Percentiles rank a stretch among this genome's conserved stretches.
Evolutionary conservation across 2,888 invertebrate species (phyloP).

Genomic region (Graphium colonna): DNA sequence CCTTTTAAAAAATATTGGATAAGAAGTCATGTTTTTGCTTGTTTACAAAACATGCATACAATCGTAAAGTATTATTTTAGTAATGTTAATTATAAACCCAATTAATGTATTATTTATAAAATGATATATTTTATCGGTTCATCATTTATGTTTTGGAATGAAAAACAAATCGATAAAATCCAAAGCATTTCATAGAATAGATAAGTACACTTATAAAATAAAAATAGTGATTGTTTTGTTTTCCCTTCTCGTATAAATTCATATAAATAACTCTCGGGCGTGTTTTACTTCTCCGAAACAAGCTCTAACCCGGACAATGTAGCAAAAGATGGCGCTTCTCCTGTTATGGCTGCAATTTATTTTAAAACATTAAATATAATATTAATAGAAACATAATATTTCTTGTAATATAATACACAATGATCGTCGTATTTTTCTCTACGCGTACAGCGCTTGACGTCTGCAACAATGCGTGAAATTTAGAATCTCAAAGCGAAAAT

Average conservation of each 20-base stretch:
- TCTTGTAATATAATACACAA: background rate
- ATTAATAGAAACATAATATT: background rate
- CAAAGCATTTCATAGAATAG: too few species aligned
- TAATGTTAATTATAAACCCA: too few species aligned
- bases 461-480: background rate
- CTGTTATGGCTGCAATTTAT: background rate
- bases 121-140: too few species aligned
- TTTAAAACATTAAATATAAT: background rate
- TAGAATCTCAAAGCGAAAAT: background rate
- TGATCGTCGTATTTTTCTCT: background rate
- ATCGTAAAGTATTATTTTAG: too few species aligned
- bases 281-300: background rate
- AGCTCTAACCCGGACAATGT: background rate
- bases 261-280: background rate
- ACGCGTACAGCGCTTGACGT: background rate
- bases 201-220: background rate
- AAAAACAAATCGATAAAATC: too few species aligned
- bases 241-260: background rate
- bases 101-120: too few species aligned
- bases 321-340: constrained; percentile 15
- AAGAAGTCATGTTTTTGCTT: too few species aligned
- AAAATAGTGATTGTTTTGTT: background rate
- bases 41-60: too few species aligned
- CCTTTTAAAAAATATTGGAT: too few species aligned
- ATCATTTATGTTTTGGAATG: too few species aligned